phyloP scores from a whole-genome alignment of 1,140 invertebrate species.

The Eueides isabella region DNA sequence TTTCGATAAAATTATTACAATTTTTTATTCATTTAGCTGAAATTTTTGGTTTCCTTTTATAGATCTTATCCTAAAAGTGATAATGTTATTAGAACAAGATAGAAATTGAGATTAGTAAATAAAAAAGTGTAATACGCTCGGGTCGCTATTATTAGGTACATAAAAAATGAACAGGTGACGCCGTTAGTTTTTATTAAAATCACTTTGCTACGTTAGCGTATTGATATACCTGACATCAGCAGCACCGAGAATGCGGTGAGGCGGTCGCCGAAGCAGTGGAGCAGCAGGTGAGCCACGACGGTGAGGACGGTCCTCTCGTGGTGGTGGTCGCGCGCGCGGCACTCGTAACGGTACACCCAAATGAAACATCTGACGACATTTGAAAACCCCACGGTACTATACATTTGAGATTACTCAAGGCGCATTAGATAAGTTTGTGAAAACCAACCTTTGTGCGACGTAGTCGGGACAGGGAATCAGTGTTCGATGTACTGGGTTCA shows the following conservation, averaged over 20 bases:
- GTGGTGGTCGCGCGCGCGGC: constrained; percentile 54
- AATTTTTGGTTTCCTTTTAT: too few relatives aligned
- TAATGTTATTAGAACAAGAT: too few relatives aligned
- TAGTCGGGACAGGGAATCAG: constrained; percentile 54
- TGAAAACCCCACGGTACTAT: too few relatives aligned
- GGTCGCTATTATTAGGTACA: too few relatives aligned
- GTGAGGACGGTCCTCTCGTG: constrained; percentile 58
- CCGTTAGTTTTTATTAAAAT: background rate
- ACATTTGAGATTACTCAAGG: too few relatives aligned
- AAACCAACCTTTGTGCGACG: constrained; percentile 54
- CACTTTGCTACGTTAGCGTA: background rate
- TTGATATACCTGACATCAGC: constrained; percentile 59
- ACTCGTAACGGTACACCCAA: constrained; percentile 67
- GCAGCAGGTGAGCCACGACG: constrained; percentile 49
- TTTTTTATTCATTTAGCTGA: too few relatives aligned
- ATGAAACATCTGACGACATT: constrained; percentile 68
- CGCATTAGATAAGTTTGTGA: too few relatives aligned
- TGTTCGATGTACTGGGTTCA: constrained; percentile 37
- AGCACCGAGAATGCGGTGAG: constrained; percentile 47
- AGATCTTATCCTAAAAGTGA: too few relatives aligned
- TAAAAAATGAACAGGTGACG: too few relatives aligned
- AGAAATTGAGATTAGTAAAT: too few relatives aligned
- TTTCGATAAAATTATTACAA: too few relatives aligned
- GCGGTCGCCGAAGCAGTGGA: constrained; percentile 53
- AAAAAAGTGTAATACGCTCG: too few relatives aligned